phyloP scores from a whole-genome alignment of 1,140 invertebrate genomes.

The Drosophila sp. region DNA sequence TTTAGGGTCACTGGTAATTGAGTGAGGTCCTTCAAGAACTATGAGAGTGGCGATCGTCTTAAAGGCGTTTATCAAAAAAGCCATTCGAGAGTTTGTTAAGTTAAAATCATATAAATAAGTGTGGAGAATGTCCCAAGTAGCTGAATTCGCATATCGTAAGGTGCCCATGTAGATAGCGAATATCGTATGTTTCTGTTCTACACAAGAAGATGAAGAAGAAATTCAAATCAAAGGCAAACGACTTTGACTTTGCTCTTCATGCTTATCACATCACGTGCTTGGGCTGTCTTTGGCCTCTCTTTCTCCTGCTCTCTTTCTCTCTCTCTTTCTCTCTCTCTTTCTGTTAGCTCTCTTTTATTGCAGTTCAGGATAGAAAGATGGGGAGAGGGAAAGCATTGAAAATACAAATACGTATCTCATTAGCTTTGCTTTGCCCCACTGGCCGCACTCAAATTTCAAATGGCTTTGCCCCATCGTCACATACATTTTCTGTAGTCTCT shows the following conservation, averaged over 20 bases:
- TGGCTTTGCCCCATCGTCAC: background rate
- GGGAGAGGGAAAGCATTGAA: background rate
- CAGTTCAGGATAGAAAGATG: too few species aligned
- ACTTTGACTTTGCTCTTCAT: background rate
- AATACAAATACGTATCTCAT: background rate
- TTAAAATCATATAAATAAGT: background rate
- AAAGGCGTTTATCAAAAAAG: slow-evolving; percentile 14
- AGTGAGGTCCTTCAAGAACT: background rate
- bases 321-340: too few species aligned
- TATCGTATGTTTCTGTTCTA: background rate
- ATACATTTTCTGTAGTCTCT: background rate
- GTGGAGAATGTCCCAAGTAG: background rate
- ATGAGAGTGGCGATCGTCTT: slow-evolving; percentile 18
- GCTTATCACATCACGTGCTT: slow-evolving; percentile 11
- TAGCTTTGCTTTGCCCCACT: background rate
- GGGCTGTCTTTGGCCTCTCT: background rate
- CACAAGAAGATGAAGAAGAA: background rate
- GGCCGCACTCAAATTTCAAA: background rate
- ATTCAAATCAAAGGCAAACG: too few species aligned
- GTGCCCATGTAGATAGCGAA: background rate
- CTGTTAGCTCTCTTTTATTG: too few species aligned
- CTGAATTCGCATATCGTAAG: background rate
- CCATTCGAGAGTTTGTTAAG: slow-evolving; percentile 21
- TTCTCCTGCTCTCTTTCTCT: too few species aligned
- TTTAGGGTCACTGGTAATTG: too few species aligned